Percentiles rank a stretch among this genome's conserved stretches.
Conservation (phyloP, 2,888 invertebrate genomes). For the Fissipunctia ypsillon region DNA sequence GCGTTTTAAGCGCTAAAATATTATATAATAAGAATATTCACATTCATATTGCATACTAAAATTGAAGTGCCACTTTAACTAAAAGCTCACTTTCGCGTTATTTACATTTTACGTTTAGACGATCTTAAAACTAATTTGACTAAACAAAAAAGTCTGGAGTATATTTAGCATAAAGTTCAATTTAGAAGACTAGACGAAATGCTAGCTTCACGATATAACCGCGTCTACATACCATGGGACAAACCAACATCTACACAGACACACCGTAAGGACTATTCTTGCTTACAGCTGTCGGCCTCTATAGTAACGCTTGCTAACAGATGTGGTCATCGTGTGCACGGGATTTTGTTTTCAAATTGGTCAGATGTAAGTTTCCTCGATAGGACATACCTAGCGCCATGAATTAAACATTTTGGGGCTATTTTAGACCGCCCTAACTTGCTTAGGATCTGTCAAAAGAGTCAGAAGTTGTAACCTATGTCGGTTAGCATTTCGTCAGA, state of each 20-base stretch:
- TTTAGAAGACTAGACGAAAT: conserved; percentile 14
- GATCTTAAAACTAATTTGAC: conserved; percentile 12
- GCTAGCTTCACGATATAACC: not conserved
- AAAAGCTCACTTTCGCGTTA: not conserved
- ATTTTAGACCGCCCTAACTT: not conserved
- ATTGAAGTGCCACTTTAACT: not conserved
- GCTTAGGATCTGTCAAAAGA: not conserved
- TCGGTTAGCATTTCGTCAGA: no score
- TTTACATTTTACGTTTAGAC: not conserved
- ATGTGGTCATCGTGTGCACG: no score
- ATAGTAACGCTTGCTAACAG: no score
- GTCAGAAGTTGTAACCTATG: not conserved
- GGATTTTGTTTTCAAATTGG: no score
- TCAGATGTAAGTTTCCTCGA: no score
- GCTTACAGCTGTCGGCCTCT: no score
- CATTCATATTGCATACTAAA: not conserved
- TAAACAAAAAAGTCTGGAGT: not conserved
- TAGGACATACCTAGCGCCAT: no score
- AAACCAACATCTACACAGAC: no score
- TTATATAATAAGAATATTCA: not conserved
- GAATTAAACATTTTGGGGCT: conserved; percentile 23
- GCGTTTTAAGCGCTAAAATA: not conserved
- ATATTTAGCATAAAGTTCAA: conserved; percentile 10
- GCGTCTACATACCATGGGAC: not conserved
- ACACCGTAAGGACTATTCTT: no score